Evolutionary conservation across 64 coral and sea anemone genomes (phyloP).

Genomic region (Actinia tenebrosa): DNA sequence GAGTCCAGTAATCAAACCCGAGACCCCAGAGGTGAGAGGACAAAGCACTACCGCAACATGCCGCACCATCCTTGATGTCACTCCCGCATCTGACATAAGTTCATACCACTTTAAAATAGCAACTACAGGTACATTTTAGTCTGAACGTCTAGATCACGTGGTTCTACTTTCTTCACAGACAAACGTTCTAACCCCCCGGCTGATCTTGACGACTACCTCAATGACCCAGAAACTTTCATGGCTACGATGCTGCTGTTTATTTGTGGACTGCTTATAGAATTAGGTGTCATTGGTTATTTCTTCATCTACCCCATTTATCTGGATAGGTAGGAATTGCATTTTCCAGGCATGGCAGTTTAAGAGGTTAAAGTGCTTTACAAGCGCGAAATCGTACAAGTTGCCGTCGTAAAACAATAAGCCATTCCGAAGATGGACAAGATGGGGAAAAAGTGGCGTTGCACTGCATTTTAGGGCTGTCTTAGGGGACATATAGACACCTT

Average conservation of each 20-base stretch:
- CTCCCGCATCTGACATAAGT: not conserved
- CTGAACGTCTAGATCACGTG: not conserved
- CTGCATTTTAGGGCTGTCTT: too few species aligned
- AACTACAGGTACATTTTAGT: not conserved
- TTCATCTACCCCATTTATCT: not conserved
- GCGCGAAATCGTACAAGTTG: not conserved
- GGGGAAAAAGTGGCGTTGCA: too few species aligned
- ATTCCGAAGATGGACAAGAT: too few species aligned
- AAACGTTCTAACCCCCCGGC: not conserved
- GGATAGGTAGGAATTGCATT: not conserved
- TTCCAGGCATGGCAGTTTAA: too few species aligned
- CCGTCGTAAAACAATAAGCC: not conserved
- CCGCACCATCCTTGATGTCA: too few species aligned
- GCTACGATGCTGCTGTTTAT: not conserved
- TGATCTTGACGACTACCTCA: not conserved
- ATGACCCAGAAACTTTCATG: not conserved
- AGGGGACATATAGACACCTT: too few species aligned
- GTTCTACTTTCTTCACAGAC: not conserved
- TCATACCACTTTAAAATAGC: not conserved
- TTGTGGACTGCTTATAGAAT: not conserved
- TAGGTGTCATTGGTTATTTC: conserved; percentile 4
- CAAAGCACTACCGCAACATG: too few species aligned
- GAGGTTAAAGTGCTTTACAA: not conserved
- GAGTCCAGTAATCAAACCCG: too few species aligned
- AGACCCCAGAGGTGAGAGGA: too few species aligned